phyloP scores from a whole-genome alignment of 2,797 vertebrate species.

The Cuculus canorus region DNA sequence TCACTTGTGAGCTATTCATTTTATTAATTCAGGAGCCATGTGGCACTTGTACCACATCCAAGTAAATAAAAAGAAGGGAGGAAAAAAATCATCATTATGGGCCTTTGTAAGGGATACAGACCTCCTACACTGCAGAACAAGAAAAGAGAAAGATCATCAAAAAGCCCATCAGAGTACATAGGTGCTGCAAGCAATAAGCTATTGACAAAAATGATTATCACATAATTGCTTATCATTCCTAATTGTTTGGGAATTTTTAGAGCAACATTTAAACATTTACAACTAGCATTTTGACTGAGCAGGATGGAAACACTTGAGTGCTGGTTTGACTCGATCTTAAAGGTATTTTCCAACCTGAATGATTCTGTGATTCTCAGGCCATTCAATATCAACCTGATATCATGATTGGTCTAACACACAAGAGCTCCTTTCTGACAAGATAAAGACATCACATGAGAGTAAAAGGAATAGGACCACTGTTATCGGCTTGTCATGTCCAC shows the following conservation, averaged over 20 bases:
- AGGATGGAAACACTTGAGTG: not conserved
- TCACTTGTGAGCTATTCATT: slow-evolving; percentile 29
- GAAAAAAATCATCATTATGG: not conserved
- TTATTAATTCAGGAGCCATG: not conserved
- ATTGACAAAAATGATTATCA: not conserved
- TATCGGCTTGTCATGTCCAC: not conserved
- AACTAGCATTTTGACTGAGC: not conserved
- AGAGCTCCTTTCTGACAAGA: not conserved
- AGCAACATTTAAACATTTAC: not conserved
- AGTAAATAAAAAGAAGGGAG: not conserved
- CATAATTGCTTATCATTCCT: not conserved
- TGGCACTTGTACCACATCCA: slow-evolving; percentile 3
- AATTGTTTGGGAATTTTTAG: not conserved
- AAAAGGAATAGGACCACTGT: not conserved
- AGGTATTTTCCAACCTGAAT: no score
- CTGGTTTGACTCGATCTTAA: not conserved
- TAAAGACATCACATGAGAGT: not conserved
- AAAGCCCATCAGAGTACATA: not conserved
- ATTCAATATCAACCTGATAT: not conserved
- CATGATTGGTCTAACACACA: not conserved
- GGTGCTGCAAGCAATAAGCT: not conserved
- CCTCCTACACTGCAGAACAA: not conserved
- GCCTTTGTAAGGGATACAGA: not conserved
- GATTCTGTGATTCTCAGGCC: not conserved
- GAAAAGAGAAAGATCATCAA: not conserved